Evolutionary conservation across 2,113 vertebrate genomes (phyloP), one percentile per base, ranked within the genome.

Genomic region (Orthonyx spaldingii): DNA sequence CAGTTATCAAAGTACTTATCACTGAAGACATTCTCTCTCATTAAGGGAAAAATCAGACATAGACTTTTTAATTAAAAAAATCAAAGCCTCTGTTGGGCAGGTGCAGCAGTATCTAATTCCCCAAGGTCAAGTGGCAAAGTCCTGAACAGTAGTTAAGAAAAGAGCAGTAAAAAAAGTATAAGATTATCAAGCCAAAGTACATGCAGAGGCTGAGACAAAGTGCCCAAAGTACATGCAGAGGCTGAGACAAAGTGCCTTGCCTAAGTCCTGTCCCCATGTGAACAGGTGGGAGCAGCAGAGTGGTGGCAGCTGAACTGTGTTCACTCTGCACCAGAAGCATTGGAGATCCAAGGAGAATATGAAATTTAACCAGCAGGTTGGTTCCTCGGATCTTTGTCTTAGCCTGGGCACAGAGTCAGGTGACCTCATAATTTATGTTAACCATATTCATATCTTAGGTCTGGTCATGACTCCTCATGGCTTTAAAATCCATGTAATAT

Each of bases 251-350:
- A 76, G 59, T 13, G 12, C 9, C 44, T 39, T 71, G 57, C 53
- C 32, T 5, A 50, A 66, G 5, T 39, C 44, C 63, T 47, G 17
- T 56, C 18, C 30, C 30, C 1, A 0, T 0, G 1, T 50, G 33
- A 75, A 16, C 1, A 37, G 33, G 9, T 26, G 32, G 20, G 39
- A 52, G 30, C 2, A 71, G 49, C 52, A 33, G 0, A 47, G 53
- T 37, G 9, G 30, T 42, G 53, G 49, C 33, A 83, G 47, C n/a
- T 3, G 1, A 91, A 35, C 20, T 5, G 19, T 37, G 57, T 53
- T 57, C n/a, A 7, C 14, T 32, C 35, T 37, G 16, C 44, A 35
- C 27, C 37, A 69, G 52, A 11, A 87, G 32, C 22, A 5, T 35
- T 7, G 28, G 22, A 19, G 33, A 60, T 11, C 18, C 33, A 44